These are phyloP conservation scores for Heterohyrax brucei DNA, from an alignment of 2,797 vertebrate species.

Conservation along the genomic window DNA sequence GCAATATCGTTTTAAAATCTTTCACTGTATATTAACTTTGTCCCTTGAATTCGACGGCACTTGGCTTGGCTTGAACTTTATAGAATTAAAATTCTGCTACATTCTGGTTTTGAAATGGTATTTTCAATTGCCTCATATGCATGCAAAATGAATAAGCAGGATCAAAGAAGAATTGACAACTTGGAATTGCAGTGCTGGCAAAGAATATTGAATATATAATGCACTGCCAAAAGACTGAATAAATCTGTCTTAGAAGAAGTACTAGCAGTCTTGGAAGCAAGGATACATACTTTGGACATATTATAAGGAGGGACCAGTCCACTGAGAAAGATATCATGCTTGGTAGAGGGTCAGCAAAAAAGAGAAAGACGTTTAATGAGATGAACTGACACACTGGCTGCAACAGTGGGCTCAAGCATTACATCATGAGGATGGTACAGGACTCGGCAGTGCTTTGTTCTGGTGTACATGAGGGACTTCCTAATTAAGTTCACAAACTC, in stretches of 20 bases:
- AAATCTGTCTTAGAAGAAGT: too few relatives aligned
- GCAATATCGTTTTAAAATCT: background rate
- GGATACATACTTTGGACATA: background rate
- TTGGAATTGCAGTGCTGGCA: too few relatives aligned
- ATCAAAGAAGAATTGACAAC: too few relatives aligned
- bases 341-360: background rate
- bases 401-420: background rate
- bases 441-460: background rate
- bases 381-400: background rate
- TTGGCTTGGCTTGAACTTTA: background rate
- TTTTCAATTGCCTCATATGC: too few relatives aligned
- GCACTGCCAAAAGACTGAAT: too few relatives aligned
- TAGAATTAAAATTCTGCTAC: slow-evolving; percentile 10
- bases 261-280: too few relatives aligned
- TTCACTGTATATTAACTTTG: background rate
- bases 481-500: too few relatives aligned
- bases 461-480: too few relatives aligned
- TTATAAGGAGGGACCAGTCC: background rate
- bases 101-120: background rate
- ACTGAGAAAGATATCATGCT: background rate
- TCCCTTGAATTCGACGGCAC: background rate
- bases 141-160: too few relatives aligned
- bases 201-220: too few relatives aligned
- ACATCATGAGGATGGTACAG: background rate
- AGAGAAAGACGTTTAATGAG: background rate